These are phyloP conservation scores for Nesometra sesokonis DNA, from an alignment of 35 echinoderm and acorn worm genomes.

Conservation along the genomic window DNA sequence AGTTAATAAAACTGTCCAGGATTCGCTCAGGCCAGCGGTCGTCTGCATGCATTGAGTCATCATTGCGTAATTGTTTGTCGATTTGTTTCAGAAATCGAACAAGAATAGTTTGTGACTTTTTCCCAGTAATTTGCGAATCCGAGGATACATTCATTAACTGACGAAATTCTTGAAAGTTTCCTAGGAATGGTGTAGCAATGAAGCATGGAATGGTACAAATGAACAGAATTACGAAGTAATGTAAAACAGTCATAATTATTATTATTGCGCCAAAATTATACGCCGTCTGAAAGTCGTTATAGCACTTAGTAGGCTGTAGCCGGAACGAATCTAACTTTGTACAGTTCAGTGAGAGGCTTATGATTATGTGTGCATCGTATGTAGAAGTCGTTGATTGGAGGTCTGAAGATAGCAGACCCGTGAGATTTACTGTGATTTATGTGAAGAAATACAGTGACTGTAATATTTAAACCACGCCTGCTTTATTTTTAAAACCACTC, in stretches of 20 bases:
- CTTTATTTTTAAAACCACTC: background rate
- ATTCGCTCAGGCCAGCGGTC: too few species aligned
- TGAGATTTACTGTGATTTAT: background rate
- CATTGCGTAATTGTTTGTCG: background rate
- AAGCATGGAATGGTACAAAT: background rate
- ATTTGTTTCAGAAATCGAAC: background rate
- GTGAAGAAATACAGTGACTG: background rate
- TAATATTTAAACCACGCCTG: background rate
- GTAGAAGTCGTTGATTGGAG: background rate
- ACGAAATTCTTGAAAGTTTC: background rate
- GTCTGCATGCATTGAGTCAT: background rate
- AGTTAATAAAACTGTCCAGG: too few species aligned
- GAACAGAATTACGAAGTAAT: background rate
- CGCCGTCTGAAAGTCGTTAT: background rate
- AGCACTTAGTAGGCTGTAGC: background rate
- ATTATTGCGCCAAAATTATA: background rate
- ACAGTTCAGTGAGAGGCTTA: background rate
- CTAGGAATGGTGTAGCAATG: background rate
- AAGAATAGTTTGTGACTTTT: background rate
- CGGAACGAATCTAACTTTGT: background rate
- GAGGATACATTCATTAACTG: background rate
- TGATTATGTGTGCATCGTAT: background rate
- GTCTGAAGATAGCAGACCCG: background rate
- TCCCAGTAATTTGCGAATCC: background rate
- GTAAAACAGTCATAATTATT: background rate